Percentiles rank a stretch among this genome's conserved stretches.
These are phyloP conservation scores for Nycteola revayana DNA, from an alignment of 2,888 invertebrate species.

Conservation along the genomic window DNA sequence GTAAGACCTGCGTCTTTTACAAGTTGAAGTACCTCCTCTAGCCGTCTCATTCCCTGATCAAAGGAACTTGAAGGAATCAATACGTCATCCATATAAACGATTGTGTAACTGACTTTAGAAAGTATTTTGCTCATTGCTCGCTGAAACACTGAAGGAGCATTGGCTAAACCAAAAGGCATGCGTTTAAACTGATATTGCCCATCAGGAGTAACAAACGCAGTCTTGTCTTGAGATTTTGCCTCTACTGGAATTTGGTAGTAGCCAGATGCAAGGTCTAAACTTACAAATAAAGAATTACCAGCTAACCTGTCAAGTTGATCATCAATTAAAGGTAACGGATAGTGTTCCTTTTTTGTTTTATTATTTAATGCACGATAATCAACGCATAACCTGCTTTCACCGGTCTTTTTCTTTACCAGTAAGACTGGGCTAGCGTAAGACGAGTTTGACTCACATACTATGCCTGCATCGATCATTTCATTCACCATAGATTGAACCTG, in stretches of 20 bases:
- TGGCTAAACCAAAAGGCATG: not conserved
- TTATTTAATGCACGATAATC: constrained; percentile 2
- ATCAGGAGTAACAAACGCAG: not conserved
- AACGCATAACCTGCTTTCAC: constrained; percentile 2
- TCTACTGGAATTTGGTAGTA: not conserved
- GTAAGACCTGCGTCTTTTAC: not conserved
- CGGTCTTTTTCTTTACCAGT: constrained; percentile 1
- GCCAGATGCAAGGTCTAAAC: too few relatives aligned
- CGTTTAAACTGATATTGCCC: not conserved
- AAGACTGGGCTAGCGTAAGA: constrained; percentile 2
- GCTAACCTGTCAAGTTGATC: not conserved
- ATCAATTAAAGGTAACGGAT: not conserved
- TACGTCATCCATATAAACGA: not conserved
- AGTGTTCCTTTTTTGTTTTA: constrained; percentile 1
- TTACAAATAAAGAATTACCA: not conserved
- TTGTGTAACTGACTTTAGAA: not conserved
- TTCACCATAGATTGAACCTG: not conserved
- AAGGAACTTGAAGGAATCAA: not conserved
- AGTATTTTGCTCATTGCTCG: not conserved
- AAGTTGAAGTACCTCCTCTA: not conserved
- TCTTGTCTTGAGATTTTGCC: not conserved
- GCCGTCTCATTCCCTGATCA: not conserved
- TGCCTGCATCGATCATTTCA: not conserved
- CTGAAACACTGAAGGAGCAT: not conserved
- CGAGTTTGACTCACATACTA: not conserved